Evolutionary conservation across 1,140 invertebrate genomes (phyloP).

Genomic region (Homarus americanus): DNA sequence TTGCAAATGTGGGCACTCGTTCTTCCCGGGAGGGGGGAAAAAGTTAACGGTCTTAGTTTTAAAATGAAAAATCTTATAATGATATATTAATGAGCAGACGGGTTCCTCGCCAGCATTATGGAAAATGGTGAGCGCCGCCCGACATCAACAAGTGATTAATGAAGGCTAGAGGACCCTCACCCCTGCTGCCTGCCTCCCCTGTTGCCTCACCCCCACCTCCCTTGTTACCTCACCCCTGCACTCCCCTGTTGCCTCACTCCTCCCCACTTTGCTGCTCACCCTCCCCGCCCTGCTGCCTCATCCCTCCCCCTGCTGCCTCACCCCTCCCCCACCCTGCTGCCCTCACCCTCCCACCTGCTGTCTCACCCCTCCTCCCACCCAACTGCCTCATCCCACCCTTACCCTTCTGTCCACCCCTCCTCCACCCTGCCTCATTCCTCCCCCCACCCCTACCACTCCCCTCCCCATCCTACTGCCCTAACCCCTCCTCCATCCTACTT

Average conservation of each 20-base stretch:
- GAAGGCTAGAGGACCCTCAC: background rate
- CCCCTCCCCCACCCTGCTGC: background rate
- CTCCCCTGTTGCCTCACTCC: background rate
- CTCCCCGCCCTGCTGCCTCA: background rate
- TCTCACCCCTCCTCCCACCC: no score
- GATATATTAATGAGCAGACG: slow-evolving; percentile 40
- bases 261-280: background rate
- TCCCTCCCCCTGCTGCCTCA: background rate
- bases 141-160: slow-evolving; percentile 51
- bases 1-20: background rate
- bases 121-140: slow-evolving; percentile 18
- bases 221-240: background rate
- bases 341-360: background rate
- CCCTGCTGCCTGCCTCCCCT: background rate
- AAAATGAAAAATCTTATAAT: slow-evolving; percentile 35
- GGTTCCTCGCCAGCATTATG: slow-evolving; percentile 2
- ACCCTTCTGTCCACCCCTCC: no score
- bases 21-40: background rate
- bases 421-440: background rate
- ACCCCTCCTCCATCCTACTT: no score
- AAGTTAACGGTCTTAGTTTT: slow-evolving; percentile 22
- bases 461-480: no score
- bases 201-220: slow-evolving; percentile 1
- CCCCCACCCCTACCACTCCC: background rate
- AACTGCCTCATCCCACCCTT: background rate